Evolutionary conservation across 2,888 invertebrate species (phyloP).

Genomic region (Drosophila seclusa): DNA sequence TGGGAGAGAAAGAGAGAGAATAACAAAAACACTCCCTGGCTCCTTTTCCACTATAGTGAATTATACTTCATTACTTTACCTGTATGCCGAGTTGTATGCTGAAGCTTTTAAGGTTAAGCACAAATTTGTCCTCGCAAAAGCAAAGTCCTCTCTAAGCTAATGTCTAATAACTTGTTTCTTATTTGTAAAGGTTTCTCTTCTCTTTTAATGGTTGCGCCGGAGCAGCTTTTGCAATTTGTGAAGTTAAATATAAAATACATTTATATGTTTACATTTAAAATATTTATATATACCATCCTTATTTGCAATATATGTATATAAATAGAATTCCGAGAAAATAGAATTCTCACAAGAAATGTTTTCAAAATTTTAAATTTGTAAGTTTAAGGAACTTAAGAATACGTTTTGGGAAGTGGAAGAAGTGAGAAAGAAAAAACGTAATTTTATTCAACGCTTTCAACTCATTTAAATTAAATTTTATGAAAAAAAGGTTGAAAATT

Average conservation of each 20-base stretch:
- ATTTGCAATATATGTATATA: background rate
- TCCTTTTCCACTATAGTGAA: background rate
- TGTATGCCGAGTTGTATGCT: background rate
- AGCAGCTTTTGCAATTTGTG: background rate
- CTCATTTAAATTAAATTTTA: background rate
- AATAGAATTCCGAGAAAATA: background rate
- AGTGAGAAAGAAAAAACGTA: background rate
- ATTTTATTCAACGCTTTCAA: background rate
- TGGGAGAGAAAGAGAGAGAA: background rate
- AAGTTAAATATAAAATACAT: background rate
- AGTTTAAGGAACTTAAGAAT: background rate
- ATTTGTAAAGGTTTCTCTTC: background rate
- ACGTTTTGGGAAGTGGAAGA: background rate
- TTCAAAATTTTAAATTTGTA: background rate
- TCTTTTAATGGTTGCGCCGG: background rate
- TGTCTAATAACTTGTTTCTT: background rate
- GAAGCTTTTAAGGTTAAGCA: background rate
- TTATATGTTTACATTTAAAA: background rate
- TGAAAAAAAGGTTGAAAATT: background rate
- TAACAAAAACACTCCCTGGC: background rate
- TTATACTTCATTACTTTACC: background rate
- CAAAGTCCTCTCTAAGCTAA: background rate
- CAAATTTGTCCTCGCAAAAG: background rate
- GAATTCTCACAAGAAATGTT: background rate
- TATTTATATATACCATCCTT: background rate